phyloP scores from a whole-genome alignment of 2,888 invertebrate species.

The Blomia tropicalis region DNA sequence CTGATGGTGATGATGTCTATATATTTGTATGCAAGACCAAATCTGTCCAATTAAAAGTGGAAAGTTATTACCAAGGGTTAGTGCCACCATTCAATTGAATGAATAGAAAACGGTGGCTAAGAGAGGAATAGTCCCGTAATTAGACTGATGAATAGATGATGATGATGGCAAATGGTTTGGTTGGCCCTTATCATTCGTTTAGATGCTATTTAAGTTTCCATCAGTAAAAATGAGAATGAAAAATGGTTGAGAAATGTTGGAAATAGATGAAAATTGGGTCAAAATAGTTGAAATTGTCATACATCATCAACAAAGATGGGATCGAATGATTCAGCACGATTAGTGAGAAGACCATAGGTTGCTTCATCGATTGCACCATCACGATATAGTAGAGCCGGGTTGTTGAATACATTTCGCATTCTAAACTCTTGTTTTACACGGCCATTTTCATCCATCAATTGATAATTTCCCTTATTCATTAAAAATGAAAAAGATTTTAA shows the following conservation, averaged over 20 bases:
- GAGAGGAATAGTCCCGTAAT: not conserved
- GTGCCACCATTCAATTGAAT: not conserved
- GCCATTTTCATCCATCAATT: slow-evolving; percentile 23
- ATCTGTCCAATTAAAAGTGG: not conserved
- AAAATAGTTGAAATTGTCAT: too few species aligned
- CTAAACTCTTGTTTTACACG: not conserved
- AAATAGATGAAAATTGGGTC: too few species aligned
- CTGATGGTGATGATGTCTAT: too few species aligned
- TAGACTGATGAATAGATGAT: slow-evolving; percentile 13
- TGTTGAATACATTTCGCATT: slow-evolving; percentile 33
- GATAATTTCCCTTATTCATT: slow-evolving; percentile 10
- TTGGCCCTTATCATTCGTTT: too few species aligned
- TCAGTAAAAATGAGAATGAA: too few species aligned
- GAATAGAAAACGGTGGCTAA: slow-evolving; percentile 19
- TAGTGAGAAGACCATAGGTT: slow-evolving; percentile 37
- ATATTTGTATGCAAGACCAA: not conserved
- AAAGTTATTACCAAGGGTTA: not conserved
- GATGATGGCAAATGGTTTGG: not conserved
- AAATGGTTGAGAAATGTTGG: too few species aligned
- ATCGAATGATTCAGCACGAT: slow-evolving; percentile 38
- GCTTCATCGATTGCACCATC: slow-evolving; percentile 36
- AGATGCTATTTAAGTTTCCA: too few species aligned
- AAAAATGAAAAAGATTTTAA: too few species aligned
- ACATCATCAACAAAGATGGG: slow-evolving; percentile 38
- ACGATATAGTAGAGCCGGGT: slow-evolving; percentile 38